Percentiles rank a stretch among this genome's conserved stretches.
These are phyloP conservation scores for Sycobia sp. DNA, from an alignment of 1,140 invertebrate genomes.

Conservation along the genomic window DNA sequence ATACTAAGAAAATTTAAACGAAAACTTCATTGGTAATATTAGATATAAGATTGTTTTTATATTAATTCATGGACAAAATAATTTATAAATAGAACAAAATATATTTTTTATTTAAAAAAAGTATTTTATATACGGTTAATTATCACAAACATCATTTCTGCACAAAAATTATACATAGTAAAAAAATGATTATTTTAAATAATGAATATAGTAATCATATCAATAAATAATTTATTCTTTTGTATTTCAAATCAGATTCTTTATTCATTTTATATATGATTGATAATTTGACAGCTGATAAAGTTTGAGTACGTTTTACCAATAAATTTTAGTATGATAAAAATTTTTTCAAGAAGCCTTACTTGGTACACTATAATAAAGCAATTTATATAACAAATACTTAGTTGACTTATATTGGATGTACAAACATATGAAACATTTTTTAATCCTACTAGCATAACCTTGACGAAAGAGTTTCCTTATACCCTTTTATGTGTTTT, in stretches of 20 bases:
- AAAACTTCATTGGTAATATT: too few relatives aligned
- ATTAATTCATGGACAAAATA: too few relatives aligned
- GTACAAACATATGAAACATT: slow-evolving; percentile 32
- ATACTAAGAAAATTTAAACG: too few relatives aligned
- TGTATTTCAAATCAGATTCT: slow-evolving; percentile 14
- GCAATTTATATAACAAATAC: slow-evolving; percentile 19
- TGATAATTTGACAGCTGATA: slow-evolving; percentile 22
- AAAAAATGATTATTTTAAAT: too few relatives aligned
- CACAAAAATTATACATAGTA: too few relatives aligned
- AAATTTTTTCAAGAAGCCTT: slow-evolving; percentile 24
- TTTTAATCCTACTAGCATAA: slow-evolving; percentile 29
- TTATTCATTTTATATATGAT: slow-evolving; percentile 21
- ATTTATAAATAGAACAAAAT: too few relatives aligned
- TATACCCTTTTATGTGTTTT: slow-evolving; percentile 3
- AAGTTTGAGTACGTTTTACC: background rate
- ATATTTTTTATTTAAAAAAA: too few relatives aligned
- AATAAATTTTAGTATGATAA: slow-evolving; percentile 19
- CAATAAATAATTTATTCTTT: background rate
- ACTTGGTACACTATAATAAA: slow-evolving; percentile 20
- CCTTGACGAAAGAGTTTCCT: slow-evolving; percentile 1
- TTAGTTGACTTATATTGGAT: slow-evolving; percentile 13
- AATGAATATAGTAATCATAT: too few relatives aligned
- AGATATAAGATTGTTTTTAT: too few relatives aligned
- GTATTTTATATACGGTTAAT: too few relatives aligned
- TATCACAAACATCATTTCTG: too few relatives aligned